Conservation (phyloP, 2,797 vertebrate species). For the Geotria australis region DNA sequence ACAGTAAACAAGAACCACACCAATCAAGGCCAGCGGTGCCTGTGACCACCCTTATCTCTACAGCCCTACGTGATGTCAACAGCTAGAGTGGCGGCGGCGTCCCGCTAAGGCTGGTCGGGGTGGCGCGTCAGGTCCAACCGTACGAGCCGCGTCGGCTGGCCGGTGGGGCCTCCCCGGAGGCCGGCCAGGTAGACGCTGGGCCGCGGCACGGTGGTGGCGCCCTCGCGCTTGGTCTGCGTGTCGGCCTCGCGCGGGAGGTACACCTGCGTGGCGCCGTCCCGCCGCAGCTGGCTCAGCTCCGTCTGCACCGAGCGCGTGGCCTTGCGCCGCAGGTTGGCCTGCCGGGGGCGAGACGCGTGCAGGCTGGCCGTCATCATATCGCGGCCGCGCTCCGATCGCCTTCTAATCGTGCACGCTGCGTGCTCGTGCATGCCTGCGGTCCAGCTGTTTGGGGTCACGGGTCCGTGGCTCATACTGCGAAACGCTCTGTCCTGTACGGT, state of each 20-base stretch:
- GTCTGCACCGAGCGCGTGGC: conserved; percentile 41
- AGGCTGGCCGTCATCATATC: too few relatives aligned
- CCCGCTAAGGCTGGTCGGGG: neutral
- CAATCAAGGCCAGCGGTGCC: too few relatives aligned
- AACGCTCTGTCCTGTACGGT: too few relatives aligned
- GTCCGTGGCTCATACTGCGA: too few relatives aligned
- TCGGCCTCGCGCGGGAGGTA: conserved; percentile 16
- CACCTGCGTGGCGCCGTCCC: conserved; percentile 38
- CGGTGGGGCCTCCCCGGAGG: conserved; percentile 18
- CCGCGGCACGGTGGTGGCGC: conserved; percentile 16
- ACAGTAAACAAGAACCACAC: too few relatives aligned
- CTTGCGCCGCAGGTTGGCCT: conserved; percentile 43
- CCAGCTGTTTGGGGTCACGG: too few relatives aligned
- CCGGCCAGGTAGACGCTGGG: conserved; percentile 34
- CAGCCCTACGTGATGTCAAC: too few relatives aligned
- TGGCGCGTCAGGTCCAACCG: neutral
- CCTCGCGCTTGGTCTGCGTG: conserved; percentile 28
- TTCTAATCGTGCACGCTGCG: too few relatives aligned
- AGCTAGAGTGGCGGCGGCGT: too few relatives aligned
- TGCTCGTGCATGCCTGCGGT: too few relatives aligned
- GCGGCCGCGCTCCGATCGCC: too few relatives aligned
- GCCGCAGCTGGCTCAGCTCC: conserved; percentile 42
- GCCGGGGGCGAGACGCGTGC: conserved; percentile 1
- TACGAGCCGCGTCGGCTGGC: neutral
- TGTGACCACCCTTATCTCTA: too few relatives aligned